Conservation (phyloP, 2,888 invertebrate genomes). For the Dryobota labecula region DNA sequence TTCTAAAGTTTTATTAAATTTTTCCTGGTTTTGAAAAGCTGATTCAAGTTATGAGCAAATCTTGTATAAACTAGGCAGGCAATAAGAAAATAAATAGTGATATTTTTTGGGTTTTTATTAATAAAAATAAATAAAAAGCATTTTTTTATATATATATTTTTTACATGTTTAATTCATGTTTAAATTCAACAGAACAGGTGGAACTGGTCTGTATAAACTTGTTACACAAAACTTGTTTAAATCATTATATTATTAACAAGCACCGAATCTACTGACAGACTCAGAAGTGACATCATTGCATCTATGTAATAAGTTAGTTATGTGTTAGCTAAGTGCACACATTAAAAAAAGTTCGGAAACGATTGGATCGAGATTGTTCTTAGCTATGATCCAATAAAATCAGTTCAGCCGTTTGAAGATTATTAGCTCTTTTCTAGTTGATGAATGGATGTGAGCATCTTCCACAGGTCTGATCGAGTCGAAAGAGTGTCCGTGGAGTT, state of each 20-base stretch:
- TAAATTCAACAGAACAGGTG: neutral
- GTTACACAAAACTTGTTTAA: neutral
- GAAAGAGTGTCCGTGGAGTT: neutral
- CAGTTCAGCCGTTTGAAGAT: too few relatives aligned
- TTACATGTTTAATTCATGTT: neutral
- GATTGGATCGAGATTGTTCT: too few relatives aligned
- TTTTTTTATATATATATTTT: neutral
- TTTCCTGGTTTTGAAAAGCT: neutral
- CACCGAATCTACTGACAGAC: neutral
- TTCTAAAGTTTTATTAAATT: neutral
- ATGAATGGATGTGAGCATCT: too few relatives aligned
- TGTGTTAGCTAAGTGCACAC: too few relatives aligned
- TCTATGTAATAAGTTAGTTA: neutral
- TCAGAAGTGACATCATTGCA: conserved; percentile 8
- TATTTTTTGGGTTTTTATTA: neutral
- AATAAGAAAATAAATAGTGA: too few relatives aligned
- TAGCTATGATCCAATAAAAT: too few relatives aligned
- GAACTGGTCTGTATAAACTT: neutral
- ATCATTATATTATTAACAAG: neutral
- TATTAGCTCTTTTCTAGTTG: too few relatives aligned
- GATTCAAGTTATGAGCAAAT: neutral
- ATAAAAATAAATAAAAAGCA: neutral
- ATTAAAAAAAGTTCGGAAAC: too few relatives aligned
- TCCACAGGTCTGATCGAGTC: too few relatives aligned
- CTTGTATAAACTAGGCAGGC: neutral